Evolutionary conservation across 2,888 invertebrate species (phyloP), one percentile per base, ranked within the genome.

Genomic region (Stenodera caucasica): DNA sequence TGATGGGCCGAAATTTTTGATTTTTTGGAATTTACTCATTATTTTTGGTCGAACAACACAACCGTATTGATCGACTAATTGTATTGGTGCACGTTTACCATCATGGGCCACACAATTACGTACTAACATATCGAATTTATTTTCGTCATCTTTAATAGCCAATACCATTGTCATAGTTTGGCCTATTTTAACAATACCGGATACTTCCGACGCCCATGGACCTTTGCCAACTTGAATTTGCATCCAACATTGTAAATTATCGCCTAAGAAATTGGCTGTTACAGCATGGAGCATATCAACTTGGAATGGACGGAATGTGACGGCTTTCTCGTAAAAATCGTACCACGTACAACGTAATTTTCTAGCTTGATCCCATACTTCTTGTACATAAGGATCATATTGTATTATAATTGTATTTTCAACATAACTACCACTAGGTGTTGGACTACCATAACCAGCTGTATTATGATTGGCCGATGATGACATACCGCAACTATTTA

Each of bases 81-180:
- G 94, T 70, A 96, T 96, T 4, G 95, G 95, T 35, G 94, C 93
- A 61, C 94, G 86, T 80, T 96, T 95, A 55, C 96, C 96, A 74
- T 96, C 96, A 76, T 96, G 96, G 40, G 96, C 96, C 21, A 96
- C 94, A 80, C 96, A 96, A 79, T 96, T 96, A 66, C 96, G 86
- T 33, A 96, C 95, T 67, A 96, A 81, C 95, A 96, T 96, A 75
- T 96, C 96, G 80, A 96, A 96, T 82, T 96, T 96, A 75, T 94
- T 95, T 81, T 96, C 96, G 72, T 96, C 95, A 72, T 96, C 96
- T 81, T 96, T 96, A 75, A 96, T 96, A 21, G 96, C 96, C 62
- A 96, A 83, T 11, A 96, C 96, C 96, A 96, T 96, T 11, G 96
- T 96, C 96, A 96, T 96, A 0, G 96, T 96, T 79, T 96, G 96